Percentiles rank a stretch among this genome's conserved stretches.
Evolutionary conservation across 1,140 invertebrate species (phyloP).

Genomic region (Penaeus chinensis): DNA sequence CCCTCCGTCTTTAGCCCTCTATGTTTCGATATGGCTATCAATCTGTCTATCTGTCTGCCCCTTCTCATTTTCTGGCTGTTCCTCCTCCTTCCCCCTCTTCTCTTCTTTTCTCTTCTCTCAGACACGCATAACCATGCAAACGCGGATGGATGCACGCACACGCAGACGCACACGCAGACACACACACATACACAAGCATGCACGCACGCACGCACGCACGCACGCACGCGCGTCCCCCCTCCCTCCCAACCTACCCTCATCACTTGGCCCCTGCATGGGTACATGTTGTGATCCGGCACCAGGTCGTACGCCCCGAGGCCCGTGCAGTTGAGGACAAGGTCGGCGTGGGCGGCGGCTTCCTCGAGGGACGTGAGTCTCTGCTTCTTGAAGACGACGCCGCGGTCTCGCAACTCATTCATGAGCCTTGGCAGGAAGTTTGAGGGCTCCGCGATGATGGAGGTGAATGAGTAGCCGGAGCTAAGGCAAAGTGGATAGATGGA

Average conservation of each 20-base stretch:
- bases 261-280: conserved; percentile 66
- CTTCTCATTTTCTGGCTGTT: too few relatives aligned
- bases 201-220: too few relatives aligned
- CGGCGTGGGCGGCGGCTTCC: conserved; percentile 47
- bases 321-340: conserved; percentile 65
- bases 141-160: too few relatives aligned
- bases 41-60: too few relatives aligned
- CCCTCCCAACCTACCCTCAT: conserved; percentile 55
- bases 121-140: too few relatives aligned
- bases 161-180: too few relatives aligned
- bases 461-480: conserved; percentile 38
- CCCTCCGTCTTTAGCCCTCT: too few relatives aligned
- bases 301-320: conserved; percentile 64
- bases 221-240: too few relatives aligned
- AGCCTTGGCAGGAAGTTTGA: conserved; percentile 60
- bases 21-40: too few relatives aligned
- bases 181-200: too few relatives aligned
- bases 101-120: too few relatives aligned
- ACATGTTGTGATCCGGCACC: conserved; percentile 61
- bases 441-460: conserved; percentile 47
- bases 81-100: too few relatives aligned
- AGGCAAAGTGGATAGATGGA: background rate
- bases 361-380: conserved; percentile 11
- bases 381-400: conserved; percentile 7
- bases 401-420: conserved; percentile 53